Evolutionary conservation across 2,113 vertebrate species (phyloP).

Genomic region (Oncorhynchus gorbuscha): DNA sequence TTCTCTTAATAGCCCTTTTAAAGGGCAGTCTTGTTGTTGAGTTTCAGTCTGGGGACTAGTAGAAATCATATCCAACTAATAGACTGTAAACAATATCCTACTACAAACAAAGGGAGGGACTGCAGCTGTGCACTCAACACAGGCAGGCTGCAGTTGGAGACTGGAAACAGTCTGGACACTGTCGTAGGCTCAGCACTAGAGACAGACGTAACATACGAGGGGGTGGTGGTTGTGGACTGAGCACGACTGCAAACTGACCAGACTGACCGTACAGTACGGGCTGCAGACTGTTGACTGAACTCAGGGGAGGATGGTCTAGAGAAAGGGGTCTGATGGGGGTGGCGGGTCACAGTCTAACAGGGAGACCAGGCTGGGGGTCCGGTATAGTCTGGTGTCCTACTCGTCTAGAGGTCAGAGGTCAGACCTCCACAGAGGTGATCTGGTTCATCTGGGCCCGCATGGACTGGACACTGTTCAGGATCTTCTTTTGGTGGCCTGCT

Average conservation of each 20-base stretch:
- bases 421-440: conserved; percentile 97
- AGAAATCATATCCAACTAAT: conserved; percentile 16
- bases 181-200: neutral
- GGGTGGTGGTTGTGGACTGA: neutral
- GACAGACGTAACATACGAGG: neutral
- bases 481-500: conserved; percentile 98
- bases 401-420: conserved; percentile 66
- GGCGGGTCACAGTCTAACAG: conserved; percentile 32
- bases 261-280: neutral
- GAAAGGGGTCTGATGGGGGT: neutral
- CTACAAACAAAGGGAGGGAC: conserved; percentile 9
- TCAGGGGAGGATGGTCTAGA: neutral
- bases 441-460: conserved; percentile 99
- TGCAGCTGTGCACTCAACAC: conserved; percentile 20
- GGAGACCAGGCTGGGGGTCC: conserved; percentile 12
- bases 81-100: conserved; percentile 11
- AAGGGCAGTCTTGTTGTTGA: conserved; percentile 28
- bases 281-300: neutral
- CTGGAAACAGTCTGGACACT: neutral
- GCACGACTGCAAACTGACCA: conserved; percentile 22
- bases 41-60: conserved; percentile 14
- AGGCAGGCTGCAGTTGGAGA: neutral
- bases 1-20: conserved; percentile 27
- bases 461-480: conserved; percentile 95
- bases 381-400: conserved; percentile 12